phyloP scores from a whole-genome alignment of 2,888 invertebrate species.

The Coelogynopora nodosa region DNA sequence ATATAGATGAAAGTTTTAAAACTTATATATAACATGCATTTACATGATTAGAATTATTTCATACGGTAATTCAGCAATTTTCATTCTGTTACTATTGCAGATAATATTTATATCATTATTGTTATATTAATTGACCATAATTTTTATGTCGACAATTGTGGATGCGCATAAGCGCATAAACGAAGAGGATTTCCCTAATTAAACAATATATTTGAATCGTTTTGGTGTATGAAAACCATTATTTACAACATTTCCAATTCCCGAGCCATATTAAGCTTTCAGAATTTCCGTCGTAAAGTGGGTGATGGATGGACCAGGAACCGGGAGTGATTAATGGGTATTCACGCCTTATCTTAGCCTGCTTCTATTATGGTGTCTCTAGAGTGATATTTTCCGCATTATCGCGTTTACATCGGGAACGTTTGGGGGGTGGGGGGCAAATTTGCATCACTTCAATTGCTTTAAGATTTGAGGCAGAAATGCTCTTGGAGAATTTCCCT shows the following conservation, averaged over 20 bases:
- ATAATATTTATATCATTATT: too few species aligned
- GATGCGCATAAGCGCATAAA: background rate
- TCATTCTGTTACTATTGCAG: too few species aligned
- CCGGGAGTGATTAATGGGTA: conserved; percentile 6
- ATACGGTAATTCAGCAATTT: too few species aligned
- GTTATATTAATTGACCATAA: too few species aligned
- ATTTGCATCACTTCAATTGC: conserved; percentile 10
- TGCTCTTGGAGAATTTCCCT: too few species aligned
- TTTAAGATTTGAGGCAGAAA: background rate
- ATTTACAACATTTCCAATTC: background rate
- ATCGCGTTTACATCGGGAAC: background rate
- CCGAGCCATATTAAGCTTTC: conserved; percentile 1
- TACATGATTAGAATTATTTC: too few species aligned
- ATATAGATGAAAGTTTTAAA: too few species aligned
- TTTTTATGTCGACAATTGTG: background rate
- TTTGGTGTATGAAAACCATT: background rate
- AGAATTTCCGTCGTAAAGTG: conserved; percentile 18
- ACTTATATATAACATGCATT: too few species aligned
- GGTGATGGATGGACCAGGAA: background rate
- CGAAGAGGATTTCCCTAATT: background rate
- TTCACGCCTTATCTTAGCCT: conserved; percentile 9
- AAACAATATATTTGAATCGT: conserved; percentile 15
- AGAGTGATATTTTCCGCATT: conserved; percentile 25
- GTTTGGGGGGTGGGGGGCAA: background rate
- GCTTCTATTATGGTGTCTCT: background rate